Conservation (phyloP, 2,113 vertebrate species). For the Saimiri boliviensis region DNA sequence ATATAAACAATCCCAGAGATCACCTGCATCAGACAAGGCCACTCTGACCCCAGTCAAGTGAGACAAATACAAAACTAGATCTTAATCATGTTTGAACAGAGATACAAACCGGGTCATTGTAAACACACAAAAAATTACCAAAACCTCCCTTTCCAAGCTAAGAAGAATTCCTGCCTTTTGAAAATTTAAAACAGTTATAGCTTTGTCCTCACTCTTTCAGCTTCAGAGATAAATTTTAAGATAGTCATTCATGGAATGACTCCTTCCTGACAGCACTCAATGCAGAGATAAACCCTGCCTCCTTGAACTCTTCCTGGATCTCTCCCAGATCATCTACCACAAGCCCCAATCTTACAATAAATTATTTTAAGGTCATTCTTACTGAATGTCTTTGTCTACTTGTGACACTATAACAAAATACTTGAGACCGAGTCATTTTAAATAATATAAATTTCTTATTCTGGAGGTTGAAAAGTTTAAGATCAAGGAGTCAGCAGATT, state of each 20-base stretch:
- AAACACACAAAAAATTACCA: background rate
- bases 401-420: background rate
- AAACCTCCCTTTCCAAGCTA: background rate
- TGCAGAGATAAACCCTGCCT: background rate
- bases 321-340: background rate
- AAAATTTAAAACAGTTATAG: background rate
- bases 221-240: background rate
- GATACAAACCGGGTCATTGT: background rate
- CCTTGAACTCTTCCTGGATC: background rate
- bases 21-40: background rate
- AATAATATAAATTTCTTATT: background rate
- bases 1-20: background rate
- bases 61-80: background rate
- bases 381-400: background rate
- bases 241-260: background rate
- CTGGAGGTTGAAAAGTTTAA: background rate
- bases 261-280: background rate
- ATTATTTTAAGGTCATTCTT: background rate
- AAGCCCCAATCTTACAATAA: background rate
- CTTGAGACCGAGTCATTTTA: background rate
- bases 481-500: background rate
- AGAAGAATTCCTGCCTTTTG: background rate
- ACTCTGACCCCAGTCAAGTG: background rate
- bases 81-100: background rate
- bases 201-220: background rate